Evolutionary conservation across 2,888 invertebrate genomes (phyloP), one percentile per base, ranked within the genome.

Genomic region (Xanthorhoe designata): DNA sequence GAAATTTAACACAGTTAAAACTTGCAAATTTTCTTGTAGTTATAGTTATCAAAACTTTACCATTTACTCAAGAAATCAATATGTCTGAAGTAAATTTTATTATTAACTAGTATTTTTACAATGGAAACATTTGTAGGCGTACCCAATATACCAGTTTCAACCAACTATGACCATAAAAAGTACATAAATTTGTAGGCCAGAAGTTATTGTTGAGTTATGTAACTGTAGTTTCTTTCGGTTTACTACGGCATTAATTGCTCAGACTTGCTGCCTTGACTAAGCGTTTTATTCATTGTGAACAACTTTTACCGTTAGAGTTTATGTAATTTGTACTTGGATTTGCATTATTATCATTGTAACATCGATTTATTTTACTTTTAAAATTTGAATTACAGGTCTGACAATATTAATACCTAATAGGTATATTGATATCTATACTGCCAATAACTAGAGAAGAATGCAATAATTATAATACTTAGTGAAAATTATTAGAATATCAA

Each of bases 121-220:
- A 50, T 15, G 35, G 19, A 50, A 61, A n/a, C 51, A 42, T 32
- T 52, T 32, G 10, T 59, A 15, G 59, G 38, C 32, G 7, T 24
- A 38, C 29, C 29, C 29, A 47, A 42, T 13, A 13, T 35, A 47
- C 47, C 15, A n/a, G 6, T 15, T 17, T 17, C 19, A 18, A 49
- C 38, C 49, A 59, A 64, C 24, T 55, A 49, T 49, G 45, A 42
- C 35, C 47, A 54, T 18, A 58, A 66, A 61, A 61, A 66, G 13
- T 29, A 32, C 50, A 62, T 61, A 52, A 65, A 51, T 38, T 58
- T 59, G 35, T 42, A 62, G 66, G 61, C 54, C 58, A 54, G 10
- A 15, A 54, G 56, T 61, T 62, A 62, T 32, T n/a, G 58, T 13
- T 49, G 42, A 54, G 66, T 66, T 61, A 58, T 61, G 54, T 62